These are phyloP conservation scores for Calvadosia cruxmelitensis DNA, from an alignment of 30 jellyfish, hydroid and myxozoan species.

Conservation along the genomic window DNA sequence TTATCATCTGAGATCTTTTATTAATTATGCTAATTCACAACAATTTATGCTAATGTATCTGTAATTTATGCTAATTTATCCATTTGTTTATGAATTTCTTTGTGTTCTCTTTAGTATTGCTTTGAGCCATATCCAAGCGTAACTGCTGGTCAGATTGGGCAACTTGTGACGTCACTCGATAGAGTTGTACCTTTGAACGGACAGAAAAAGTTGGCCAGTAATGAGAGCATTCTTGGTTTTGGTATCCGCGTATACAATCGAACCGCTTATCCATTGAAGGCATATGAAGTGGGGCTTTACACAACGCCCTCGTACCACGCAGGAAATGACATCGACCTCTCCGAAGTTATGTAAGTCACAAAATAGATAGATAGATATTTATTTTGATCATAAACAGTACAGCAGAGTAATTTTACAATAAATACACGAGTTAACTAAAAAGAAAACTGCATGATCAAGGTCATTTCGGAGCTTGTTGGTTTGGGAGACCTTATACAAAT, in stretches of 20 bases:
- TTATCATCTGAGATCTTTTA: no score
- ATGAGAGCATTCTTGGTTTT: slow-evolving; percentile 69
- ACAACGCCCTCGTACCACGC: slow-evolving; percentile 51
- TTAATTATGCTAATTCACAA: no score
- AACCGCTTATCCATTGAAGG: slow-evolving; percentile 47
- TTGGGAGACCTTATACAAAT: no score
- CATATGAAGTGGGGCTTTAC: slow-evolving; percentile 74
- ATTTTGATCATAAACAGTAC: no score
- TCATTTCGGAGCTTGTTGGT: no score
- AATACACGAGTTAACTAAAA: no score
- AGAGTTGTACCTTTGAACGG: slow-evolving; percentile 35
- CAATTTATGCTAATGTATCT: no score
- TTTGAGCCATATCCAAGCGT: slow-evolving; percentile 83
- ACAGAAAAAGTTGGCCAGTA: slow-evolving; percentile 44
- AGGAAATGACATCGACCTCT: slow-evolving; percentile 34
- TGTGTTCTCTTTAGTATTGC: slow-evolving; percentile 43
- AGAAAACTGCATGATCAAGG: no score
- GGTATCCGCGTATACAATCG: slow-evolving; percentile 66
- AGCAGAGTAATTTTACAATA: no score
- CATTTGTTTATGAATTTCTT: no score
- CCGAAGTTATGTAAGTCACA: slow-evolving; percentile 60
- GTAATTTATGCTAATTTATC: no score
- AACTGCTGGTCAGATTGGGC: slow-evolving; percentile 77
- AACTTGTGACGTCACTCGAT: slow-evolving; percentile 29
- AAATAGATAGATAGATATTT: no score